These are phyloP conservation scores for Mesochorus sp. DNA, from an alignment of 2,888 invertebrate genomes.

Conservation along the genomic window DNA sequence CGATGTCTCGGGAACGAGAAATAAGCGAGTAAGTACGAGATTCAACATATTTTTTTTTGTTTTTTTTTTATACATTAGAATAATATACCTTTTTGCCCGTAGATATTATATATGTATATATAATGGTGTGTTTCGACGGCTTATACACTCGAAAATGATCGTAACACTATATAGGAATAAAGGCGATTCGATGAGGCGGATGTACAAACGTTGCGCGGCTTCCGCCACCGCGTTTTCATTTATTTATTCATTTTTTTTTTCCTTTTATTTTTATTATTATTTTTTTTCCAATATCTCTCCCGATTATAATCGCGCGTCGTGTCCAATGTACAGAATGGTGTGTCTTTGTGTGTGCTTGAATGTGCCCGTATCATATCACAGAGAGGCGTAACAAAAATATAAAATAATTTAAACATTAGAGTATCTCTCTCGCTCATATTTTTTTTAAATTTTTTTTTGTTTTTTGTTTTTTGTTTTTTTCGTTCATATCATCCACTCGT, in stretches of 20 bases:
- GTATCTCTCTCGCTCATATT: slow-evolving; percentile 49
- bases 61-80: slow-evolving; percentile 11
- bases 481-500: slow-evolving; percentile 71
- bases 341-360: slow-evolving; percentile 65
- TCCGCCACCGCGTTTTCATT: not conserved
- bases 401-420: slow-evolving; percentile 76
- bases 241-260: slow-evolving; percentile 7
- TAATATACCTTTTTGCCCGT: slow-evolving; percentile 13
- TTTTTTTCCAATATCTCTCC: slow-evolving; percentile 19
- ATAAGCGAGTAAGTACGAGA: not conserved
- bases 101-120: slow-evolving; percentile 2
- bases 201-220: slow-evolving; percentile 54
- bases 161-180: slow-evolving; percentile 38
- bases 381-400: slow-evolving; percentile 81
- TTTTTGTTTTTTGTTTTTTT: slow-evolving; percentile 28
- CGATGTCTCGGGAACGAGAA: no score
- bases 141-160: slow-evolving; percentile 24
- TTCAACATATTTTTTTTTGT: not conserved
- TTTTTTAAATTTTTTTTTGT: slow-evolving; percentile 41
- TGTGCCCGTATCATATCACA: slow-evolving; percentile 81
- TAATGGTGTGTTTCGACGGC: not conserved
- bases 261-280: slow-evolving; percentile 1
- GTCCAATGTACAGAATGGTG: slow-evolving; percentile 75
- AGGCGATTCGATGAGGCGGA: slow-evolving; percentile 41
- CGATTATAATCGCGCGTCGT: slow-evolving; percentile 48